These are phyloP conservation scores for Hemichromis elongatus DNA, from an alignment of 2,113 vertebrate genomes.

Conservation along the genomic window DNA sequence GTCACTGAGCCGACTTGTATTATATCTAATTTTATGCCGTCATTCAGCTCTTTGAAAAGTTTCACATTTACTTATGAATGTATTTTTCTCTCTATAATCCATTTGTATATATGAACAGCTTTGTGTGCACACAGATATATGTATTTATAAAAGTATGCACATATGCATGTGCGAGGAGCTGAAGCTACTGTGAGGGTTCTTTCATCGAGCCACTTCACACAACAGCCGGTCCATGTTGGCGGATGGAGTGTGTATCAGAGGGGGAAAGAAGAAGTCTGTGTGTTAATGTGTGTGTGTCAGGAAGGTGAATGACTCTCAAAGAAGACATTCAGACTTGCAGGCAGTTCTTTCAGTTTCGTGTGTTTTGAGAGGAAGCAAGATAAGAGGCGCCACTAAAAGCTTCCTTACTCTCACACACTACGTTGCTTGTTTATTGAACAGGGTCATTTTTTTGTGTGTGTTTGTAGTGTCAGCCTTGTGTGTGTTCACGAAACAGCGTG, in stretches of 20 bases:
- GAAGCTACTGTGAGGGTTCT: neutral
- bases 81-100: neutral
- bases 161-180: neutral
- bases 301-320: conserved; percentile 31
- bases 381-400: conserved; percentile 57
- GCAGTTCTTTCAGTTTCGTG: conserved; percentile 10
- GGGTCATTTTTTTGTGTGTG: conserved; percentile 4
- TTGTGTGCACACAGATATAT: neutral
- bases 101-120: neutral
- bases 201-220: conserved; percentile 41
- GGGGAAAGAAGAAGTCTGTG: neutral
- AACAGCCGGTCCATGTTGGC: conserved; percentile 46
- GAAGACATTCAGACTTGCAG: conserved; percentile 38
- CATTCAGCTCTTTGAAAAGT: neutral
- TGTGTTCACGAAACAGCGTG: neutral
- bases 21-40: neutral
- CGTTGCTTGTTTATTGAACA: conserved; percentile 53
- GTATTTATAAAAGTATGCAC: neutral
- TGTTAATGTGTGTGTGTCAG: conserved; percentile 4
- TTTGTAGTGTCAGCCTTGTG: neutral
- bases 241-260: conserved; percentile 10
- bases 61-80: neutral
- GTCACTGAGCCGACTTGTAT: neutral
- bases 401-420: conserved; percentile 34
- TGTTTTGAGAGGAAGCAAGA: conserved; percentile 48